These are phyloP conservation scores for Heteractis magnifica DNA, from an alignment of 92 coral and sea anemone species.

Conservation along the genomic window DNA sequence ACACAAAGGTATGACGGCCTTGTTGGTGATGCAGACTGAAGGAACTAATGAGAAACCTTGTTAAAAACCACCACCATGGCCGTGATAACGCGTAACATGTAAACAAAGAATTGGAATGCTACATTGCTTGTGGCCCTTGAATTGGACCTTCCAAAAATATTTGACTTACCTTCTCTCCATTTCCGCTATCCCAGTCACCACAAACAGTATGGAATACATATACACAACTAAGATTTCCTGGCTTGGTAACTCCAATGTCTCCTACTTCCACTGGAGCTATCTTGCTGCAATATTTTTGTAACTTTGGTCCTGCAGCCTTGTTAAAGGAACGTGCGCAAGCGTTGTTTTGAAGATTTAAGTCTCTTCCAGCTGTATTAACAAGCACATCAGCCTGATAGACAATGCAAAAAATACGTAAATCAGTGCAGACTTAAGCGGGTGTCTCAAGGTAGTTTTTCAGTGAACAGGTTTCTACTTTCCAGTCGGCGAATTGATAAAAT, in stretches of 20 bases:
- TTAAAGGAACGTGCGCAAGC: slow-evolving; percentile 62
- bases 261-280: slow-evolving; percentile 51
- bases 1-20: too few relatives aligned
- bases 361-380: slow-evolving; percentile 59
- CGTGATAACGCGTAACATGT: too few relatives aligned
- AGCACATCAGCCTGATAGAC: slow-evolving; percentile 56
- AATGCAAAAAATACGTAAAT: not conserved
- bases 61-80: too few relatives aligned
- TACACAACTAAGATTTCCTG: slow-evolving; percentile 48
- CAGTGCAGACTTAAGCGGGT: too few relatives aligned
- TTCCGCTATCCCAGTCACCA: slow-evolving; percentile 44
- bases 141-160: too few relatives aligned
- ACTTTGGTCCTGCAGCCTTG: slow-evolving; percentile 59
- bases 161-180: slow-evolving; percentile 44
- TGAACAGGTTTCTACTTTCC: too few relatives aligned
- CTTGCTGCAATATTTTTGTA: slow-evolving; percentile 53
- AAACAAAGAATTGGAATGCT: too few relatives aligned
- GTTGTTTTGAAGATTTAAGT: slow-evolving; percentile 50
- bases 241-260: slow-evolving; percentile 53
- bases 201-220: slow-evolving; percentile 58
- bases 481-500: too few relatives aligned
- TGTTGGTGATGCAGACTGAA: too few relatives aligned
- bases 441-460: too few relatives aligned
- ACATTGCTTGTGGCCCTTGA: too few relatives aligned
- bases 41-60: too few relatives aligned